A percentile compares a stretch with the other conserved stretches of the same genome.
These are phyloP conservation scores for Mechanitis messenoides DNA, from an alignment of 2,888 invertebrate genomes.

Conservation along the genomic window DNA sequence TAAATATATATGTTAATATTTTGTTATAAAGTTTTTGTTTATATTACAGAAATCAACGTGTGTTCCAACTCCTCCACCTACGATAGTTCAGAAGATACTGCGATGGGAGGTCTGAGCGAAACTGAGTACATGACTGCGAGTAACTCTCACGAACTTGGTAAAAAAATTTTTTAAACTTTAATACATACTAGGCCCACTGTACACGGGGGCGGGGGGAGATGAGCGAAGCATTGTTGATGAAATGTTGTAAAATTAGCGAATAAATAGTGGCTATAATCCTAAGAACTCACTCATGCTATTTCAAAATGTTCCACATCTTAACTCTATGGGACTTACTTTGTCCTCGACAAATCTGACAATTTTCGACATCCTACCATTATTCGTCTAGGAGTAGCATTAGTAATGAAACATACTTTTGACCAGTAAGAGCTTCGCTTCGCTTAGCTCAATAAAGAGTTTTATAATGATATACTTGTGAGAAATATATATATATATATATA, in stretches of 20 bases:
- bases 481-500: background rate
- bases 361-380: no score
- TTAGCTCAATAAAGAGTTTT: background rate
- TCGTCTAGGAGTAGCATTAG: no score
- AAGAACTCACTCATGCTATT: no score
- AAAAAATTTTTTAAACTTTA: conserved; percentile 21
- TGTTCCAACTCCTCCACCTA: conserved; percentile 79
- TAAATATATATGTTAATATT: no score
- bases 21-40: background rate
- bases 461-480: background rate
- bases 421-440: no score
- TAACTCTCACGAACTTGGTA: conserved; percentile 64
- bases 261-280: no score
- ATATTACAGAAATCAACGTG: conserved; percentile 60
- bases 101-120: conserved; percentile 77
- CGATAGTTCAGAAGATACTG: conserved; percentile 79
- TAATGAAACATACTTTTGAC: no score
- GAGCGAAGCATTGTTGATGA: no score
- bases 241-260: no score
- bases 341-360: no score
- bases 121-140: conserved; percentile 72
- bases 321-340: no score
- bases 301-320: no score
- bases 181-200: background rate
- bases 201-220: background rate